Evolutionary conservation across 30 jellyfish, hydroid and myxozoan genomes (phyloP), one percentile per base, ranked within the genome.

Genomic region (Nemopilema nomurai): DNA sequence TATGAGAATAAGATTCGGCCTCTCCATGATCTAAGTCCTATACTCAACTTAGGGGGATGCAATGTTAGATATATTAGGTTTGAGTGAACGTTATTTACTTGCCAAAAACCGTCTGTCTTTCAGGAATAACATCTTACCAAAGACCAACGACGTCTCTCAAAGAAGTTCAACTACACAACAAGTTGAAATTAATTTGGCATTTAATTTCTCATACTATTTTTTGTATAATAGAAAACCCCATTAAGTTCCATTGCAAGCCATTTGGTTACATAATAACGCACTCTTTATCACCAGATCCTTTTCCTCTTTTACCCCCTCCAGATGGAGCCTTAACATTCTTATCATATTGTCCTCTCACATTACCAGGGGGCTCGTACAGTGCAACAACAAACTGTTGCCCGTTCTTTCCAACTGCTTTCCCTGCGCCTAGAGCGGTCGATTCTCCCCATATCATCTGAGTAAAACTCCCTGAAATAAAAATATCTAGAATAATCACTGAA

Each of bases 351-450:
- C 97, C 96, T 57, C 99, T 78, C 57, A 94, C 96, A 67, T 94
- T 94, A 24, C 99, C 99, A 20, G 99, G 96, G 57, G 99, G 99
- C 49, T 86, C 86, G 83, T 94, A 94, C 67, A 94, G 75, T 4
- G 96, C 97, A 13, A 94, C 96, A 25, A 94, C 99, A 64, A 89
- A 94, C 62, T 96, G 95, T 64, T 94, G 99, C 16, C 97, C 97
- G 30, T 69, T 75, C 66, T 51, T 62, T 13, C 99, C 99, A 69
- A 94, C 83, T 24, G 99, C 99, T 69, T 96, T 79, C 18, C 96
- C 99, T 13, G 93, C 99, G 16, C 97, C 99, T 30, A 94, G 28
- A 13, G 89, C 90, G 53, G 82, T 85, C 19, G 96, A 84, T 0
- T 79, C 96, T 74, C 91, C 92, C 99, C 99, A 94, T 19, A 89